Evolutionary conservation across 1,140 invertebrate genomes (phyloP).

Genomic region (Diuraphis noxia): DNA sequence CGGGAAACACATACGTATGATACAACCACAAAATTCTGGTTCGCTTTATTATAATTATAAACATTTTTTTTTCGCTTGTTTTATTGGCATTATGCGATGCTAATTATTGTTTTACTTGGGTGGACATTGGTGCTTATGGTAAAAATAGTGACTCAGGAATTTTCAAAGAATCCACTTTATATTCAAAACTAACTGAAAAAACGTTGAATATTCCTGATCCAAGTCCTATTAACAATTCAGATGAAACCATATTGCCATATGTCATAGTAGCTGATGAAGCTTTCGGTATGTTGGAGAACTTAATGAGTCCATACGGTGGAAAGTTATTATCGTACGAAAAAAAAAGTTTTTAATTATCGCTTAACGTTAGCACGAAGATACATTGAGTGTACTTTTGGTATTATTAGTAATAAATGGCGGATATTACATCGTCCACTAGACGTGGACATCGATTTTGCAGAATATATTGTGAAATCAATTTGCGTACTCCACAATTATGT

Average conservation of each 20-base stretch:
- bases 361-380: constrained; percentile 57
- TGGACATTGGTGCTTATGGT: constrained; percentile 54
- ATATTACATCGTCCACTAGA: no score
- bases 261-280: constrained; percentile 60
- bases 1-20: constrained; percentile 54
- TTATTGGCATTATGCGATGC: constrained; percentile 59
- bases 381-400: no score
- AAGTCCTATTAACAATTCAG: not conserved
- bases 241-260: not conserved
- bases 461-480: no score
- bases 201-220: constrained; percentile 19
- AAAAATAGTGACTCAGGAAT: constrained; percentile 54
- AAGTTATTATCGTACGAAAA: constrained; percentile 56
- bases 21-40: constrained; percentile 55
- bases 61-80: no score
- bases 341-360: constrained; percentile 60
- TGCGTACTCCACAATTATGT: no score
- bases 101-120: constrained; percentile 51
- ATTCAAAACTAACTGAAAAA: not conserved
- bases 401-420: no score
- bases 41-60: no score
- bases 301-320: constrained; percentile 57
- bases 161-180: constrained; percentile 43
- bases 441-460: no score
- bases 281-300: constrained; percentile 59